These are phyloP conservation scores for Leptogaster cylindrica DNA, from an alignment of 2,888 invertebrate species.

Conservation along the genomic window DNA sequence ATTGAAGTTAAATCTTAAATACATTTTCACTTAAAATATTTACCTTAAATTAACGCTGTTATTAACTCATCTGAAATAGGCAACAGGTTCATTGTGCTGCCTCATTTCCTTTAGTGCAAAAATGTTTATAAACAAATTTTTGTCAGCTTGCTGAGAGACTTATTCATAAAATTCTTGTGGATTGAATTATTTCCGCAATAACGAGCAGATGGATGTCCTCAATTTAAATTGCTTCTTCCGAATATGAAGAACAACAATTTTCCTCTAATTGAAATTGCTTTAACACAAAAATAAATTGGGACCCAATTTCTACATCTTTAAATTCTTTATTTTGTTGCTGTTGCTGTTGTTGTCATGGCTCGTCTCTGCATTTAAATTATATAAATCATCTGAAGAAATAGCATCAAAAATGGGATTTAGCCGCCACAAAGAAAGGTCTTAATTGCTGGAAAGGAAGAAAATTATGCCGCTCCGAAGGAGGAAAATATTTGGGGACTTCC, in stretches of 20 bases:
- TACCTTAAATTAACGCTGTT: no score
- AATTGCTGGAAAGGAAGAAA: no score
- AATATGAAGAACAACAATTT: not conserved
- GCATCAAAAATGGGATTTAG: slow-evolving; percentile 1
- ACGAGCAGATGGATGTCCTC: slow-evolving; percentile 16
- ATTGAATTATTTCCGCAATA: slow-evolving; percentile 3
- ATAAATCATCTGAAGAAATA: slow-evolving; percentile 9
- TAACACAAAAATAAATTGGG: slow-evolving; percentile 1
- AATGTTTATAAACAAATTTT: slow-evolving; percentile 32
- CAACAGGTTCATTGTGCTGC: no score
- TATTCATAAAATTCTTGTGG: slow-evolving; percentile 6
- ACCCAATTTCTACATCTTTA: not conserved
- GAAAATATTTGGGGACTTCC: not conserved
- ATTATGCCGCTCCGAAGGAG: not conserved
- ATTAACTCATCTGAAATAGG: no score
- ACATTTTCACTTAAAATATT: no score
- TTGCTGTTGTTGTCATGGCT: no score
- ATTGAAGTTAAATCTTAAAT: no score
- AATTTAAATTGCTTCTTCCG: not conserved
- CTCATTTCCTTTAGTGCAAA: no score
- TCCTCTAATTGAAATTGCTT: not conserved
- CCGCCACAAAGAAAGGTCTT: not conserved
- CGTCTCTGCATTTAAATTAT: slow-evolving; percentile 2
- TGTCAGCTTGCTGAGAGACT: not conserved
- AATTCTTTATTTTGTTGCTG: no score